Conservation (phyloP, 2,113 vertebrate genomes). For the Equus przewalskii region DNA sequence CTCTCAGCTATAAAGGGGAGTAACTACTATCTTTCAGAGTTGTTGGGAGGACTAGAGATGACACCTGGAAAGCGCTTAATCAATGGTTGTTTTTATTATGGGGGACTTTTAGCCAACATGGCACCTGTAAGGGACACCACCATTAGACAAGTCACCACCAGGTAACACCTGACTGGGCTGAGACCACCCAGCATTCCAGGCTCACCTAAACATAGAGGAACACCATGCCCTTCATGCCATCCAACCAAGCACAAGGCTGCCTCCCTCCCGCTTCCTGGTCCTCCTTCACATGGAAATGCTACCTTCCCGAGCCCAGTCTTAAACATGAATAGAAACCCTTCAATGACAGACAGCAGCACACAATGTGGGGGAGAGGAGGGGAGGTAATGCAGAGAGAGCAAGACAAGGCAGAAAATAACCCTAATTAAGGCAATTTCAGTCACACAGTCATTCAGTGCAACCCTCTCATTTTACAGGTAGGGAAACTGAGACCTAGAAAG, state of each 20-base stretch:
- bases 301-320: neutral
- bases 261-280: neutral
- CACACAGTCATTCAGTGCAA: neutral
- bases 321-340: neutral
- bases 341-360: neutral
- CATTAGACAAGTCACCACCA: conserved; percentile 44
- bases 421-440: neutral
- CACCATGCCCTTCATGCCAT: neutral
- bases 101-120: conserved; percentile 11
- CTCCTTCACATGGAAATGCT: neutral
- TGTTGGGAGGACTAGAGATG: neutral
- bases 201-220: neutral
- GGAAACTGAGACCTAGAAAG: conserved; percentile 37
- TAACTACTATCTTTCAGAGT: conserved; percentile 47
- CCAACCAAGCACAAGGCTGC: neutral
- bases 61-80: conserved; percentile 55
- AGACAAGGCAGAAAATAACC: neutral
- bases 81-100: conserved; percentile 25
- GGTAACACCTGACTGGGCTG: neutral
- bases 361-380: rapidly evolving
- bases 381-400: neutral
- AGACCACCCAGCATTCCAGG: neutral
- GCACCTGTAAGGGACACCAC: neutral
- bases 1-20: neutral
- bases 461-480: neutral